These are phyloP conservation scores for Watsonalla cultraria DNA, from an alignment of 2,888 invertebrate genomes.

Conservation along the genomic window DNA sequence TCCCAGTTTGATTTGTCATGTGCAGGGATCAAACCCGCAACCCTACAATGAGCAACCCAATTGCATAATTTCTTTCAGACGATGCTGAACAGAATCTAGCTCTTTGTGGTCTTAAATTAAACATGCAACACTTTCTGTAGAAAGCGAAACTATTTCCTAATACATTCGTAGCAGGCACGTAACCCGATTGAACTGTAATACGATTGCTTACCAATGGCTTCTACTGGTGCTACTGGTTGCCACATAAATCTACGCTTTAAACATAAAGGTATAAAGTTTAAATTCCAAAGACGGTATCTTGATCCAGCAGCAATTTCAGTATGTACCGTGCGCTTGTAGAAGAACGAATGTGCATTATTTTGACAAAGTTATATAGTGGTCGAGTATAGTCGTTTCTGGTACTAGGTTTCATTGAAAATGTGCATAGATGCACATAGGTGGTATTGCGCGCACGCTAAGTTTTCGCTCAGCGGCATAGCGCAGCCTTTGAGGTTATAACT, in stretches of 20 bases:
- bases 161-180: conserved; percentile 17
- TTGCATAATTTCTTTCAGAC: no score
- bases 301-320: conserved; percentile 8
- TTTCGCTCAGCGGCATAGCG: conserved; percentile 46
- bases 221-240: background rate
- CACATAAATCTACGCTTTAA: no score
- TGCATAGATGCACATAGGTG: conserved; percentile 41
- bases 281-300: conserved; percentile 4
- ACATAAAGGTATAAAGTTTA: conserved; percentile 5
- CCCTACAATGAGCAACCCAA: no score
- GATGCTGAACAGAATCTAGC: background rate
- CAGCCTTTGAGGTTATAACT: conserved; percentile 69
- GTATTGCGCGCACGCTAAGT: conserved; percentile 51
- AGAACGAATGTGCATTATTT: conserved; percentile 32
- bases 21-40: no score
- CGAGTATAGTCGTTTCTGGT: conserved; percentile 28
- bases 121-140: conserved; percentile 7
- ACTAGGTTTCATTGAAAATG: conserved; percentile 35
- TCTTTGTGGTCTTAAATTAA: conserved; percentile 10
- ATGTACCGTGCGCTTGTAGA: conserved; percentile 28
- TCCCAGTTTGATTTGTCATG: no score
- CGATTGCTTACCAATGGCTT: conserved; percentile 39
- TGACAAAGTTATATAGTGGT: conserved; percentile 43
- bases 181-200: conserved; percentile 38
- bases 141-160: conserved; percentile 29